Percentiles rank a stretch among this genome's conserved stretches.
These are phyloP conservation scores for Phylloscopus trochiloides DNA, from an alignment of 2,113 vertebrate genomes.

Conservation along the genomic window DNA sequence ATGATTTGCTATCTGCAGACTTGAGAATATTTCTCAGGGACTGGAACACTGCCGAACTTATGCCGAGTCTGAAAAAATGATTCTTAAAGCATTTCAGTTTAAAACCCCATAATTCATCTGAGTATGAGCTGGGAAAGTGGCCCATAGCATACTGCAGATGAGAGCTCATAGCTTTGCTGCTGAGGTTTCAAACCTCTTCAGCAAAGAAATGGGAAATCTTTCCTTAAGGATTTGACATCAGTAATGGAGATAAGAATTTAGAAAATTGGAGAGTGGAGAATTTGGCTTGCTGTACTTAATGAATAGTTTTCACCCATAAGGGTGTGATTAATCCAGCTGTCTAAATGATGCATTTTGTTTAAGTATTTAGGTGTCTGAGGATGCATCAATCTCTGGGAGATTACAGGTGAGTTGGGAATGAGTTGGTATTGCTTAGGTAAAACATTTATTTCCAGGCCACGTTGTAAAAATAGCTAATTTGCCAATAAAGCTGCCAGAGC, in stretches of 20 bases:
- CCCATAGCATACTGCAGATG: not conserved
- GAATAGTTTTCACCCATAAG: not conserved
- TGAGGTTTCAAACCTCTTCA: not conserved
- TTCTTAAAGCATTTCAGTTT: slow-evolving; percentile 20
- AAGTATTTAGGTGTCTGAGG: not conserved
- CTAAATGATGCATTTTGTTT: not conserved
- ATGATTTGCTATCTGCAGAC: slow-evolving; percentile 39
- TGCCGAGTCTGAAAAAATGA: not conserved
- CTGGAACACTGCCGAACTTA: slow-evolving; percentile 28
- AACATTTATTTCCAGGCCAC: not conserved
- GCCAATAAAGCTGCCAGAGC: not conserved
- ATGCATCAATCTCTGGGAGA: not conserved
- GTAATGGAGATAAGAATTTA: not conserved
- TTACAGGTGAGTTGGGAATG: not conserved
- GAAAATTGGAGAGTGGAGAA: not conserved
- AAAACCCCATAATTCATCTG: not conserved
- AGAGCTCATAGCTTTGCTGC: not conserved
- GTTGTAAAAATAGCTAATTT: not conserved
- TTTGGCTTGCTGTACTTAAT: not conserved
- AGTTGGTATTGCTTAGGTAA: not conserved
- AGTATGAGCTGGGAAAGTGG: not conserved
- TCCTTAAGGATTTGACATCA: not conserved
- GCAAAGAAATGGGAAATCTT: not conserved
- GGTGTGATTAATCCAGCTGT: not conserved
- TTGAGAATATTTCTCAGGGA: not conserved